Evolutionary conservation across 1,140 invertebrate genomes (phyloP), one percentile per base, ranked within the genome.

Genomic region (Fopius arisanus): DNA sequence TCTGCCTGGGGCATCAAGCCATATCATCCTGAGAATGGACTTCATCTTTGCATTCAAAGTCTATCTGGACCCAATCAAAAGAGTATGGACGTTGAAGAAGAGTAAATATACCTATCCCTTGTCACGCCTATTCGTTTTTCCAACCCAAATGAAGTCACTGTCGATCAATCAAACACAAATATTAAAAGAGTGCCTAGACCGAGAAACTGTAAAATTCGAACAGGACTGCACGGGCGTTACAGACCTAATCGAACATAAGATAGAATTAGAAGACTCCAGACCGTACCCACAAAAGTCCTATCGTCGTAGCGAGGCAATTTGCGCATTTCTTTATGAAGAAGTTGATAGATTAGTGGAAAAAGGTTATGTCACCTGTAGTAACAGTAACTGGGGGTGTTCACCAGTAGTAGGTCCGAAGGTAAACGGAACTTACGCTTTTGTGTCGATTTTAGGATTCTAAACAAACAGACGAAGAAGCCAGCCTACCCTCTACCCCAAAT

Each of bases 301-400:
- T 21, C 40, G 69, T 7, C 29, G 69, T 62, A 75, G 28, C n/a
- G n/a, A n/a, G n/a, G n/a, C n/a, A n/a, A n/a, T n/a, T n/a, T n/a
- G n/a, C n/a, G n/a, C n/a, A n/a, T 74, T 74, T 37, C 67, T 72
- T 29, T n/a, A 72, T 31, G 26, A 75, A 28, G 74, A 75, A 75
- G 70, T 72, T 7, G 74, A 75, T 40, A 72, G 74, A 37, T 23
- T 72, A 29, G 16, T 75, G 4, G 51, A 67, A 43, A 72, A 75
- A 28, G 37, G 37, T 14, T 75, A 75, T 43, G 23, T 72, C n/a
- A 67, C 65, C 54, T 67, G 43, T 43, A 75, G 70, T 68, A 75
- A 75, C 33, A 75, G 69, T 37, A 51, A 72, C 3, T 75, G 67
- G 71, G 63, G 63, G 6, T 37, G 54, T 33, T 67, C 71, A 7